Percentiles rank a stretch among this genome's conserved stretches.
Conservation (phyloP, 1,140 invertebrate species). For the Diorhabda carinulata region DNA sequence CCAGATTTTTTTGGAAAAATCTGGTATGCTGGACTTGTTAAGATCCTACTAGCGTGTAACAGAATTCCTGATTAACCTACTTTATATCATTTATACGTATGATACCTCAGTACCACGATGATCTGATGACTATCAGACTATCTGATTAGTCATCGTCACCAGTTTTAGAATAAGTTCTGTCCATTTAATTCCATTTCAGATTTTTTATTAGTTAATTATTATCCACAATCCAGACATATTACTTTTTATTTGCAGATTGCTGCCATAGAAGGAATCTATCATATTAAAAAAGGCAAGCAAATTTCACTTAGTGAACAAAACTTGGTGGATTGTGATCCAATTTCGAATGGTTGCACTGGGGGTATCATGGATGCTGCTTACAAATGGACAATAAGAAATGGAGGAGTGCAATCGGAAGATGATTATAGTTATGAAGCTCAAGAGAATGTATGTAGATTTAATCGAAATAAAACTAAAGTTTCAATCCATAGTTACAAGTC, state of each 20-base stretch:
- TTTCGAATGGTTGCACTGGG: slow-evolving; percentile 92
- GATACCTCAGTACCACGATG: too few species aligned
- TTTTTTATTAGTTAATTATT: too few species aligned
- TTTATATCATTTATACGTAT: too few species aligned
- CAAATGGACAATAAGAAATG: slow-evolving; percentile 84
- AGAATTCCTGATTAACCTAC: too few species aligned
- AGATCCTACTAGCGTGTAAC: too few species aligned
- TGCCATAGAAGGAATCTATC: slow-evolving; percentile 87
- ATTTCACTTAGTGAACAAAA: slow-evolving; percentile 95
- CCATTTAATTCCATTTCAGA: too few species aligned
- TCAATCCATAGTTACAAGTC: background rate
- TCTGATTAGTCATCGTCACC: too few species aligned
- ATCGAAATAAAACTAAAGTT: background rate
- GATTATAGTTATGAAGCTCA: slow-evolving; percentile 82
- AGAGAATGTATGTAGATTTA: slow-evolving; percentile 58
- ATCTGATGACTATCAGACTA: too few species aligned
- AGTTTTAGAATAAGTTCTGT: too few species aligned
- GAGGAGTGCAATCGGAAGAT: slow-evolving; percentile 84
- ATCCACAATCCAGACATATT: too few species aligned
- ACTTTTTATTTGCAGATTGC: background rate
- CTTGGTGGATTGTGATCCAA: slow-evolving; percentile 87
- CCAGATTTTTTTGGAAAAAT: too few species aligned
- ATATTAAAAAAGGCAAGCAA: slow-evolving; percentile 71
- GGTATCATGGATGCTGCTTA: slow-evolving; percentile 91
- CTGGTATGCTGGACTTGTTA: too few species aligned